Base-by-base conservation (phyloP, 2,113 vertebrate genomes). In the Blennius ocellaris region DNA sequence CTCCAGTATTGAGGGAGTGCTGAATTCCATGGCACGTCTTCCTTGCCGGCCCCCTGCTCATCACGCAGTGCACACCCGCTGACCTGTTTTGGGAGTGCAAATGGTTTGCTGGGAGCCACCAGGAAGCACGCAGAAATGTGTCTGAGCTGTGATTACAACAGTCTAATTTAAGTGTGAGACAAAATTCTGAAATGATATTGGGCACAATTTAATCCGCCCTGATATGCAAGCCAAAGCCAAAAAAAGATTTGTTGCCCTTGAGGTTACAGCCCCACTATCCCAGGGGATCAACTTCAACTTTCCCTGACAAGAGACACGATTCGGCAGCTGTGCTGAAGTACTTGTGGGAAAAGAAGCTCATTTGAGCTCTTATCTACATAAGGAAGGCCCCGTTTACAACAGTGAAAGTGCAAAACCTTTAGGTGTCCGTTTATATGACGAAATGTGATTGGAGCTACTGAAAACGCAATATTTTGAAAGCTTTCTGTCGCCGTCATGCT, bases 281-380 rank as follows among this genome's bases (percentile, higher is more conserved):
- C 48, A 0, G 41, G 15, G 58, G 76, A 76, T 87, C 64, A 83
- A 68, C 45, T 64, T 62, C 69, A 54, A 71, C 68, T 77, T 77
- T 79, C 69, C 48, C 76, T 60, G 77, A 79, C 75, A 82, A 73
- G 72, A 83, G 76, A 79, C 67, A 16, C 80, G 81, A 91, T 91
- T 85, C 71, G 74, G 59, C 72, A 82, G 63, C 58, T 81, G 76
- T 41, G 52, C 57, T 69, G 30, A 66, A 76, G 57, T 47, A 57
- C 74, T 76, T 48, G 50, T 1, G 6, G 79, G 53, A 52, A 57
- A 79, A 67, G 47, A 48, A 44, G 48, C 73, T 75, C 21, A 84
- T 87, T 84, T 66, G 47, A 78, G 72, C 59, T 81, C 49, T 80
- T 83, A 89, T 87, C 82, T 68, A 30, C 21, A 30, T 30, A 30